Percentiles rank a stretch among this genome's conserved stretches.
phyloP scores from a whole-genome alignment of 1,140 invertebrate species.

The Sitophilus oryzae region DNA sequence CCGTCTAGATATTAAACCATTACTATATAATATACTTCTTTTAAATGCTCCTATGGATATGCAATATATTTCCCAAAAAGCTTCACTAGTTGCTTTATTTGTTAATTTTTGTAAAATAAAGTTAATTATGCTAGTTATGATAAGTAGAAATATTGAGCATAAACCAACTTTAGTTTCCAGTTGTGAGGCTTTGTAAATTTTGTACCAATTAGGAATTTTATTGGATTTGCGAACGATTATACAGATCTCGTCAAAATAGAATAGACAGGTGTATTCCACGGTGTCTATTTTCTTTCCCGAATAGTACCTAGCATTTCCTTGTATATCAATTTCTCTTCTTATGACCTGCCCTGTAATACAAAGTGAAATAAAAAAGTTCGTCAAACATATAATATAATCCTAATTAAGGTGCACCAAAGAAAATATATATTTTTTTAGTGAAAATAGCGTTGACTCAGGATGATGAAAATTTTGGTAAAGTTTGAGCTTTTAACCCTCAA shows the following conservation, averaged over 20 bases:
- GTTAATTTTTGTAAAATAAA: constrained; percentile 4
- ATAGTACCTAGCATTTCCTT: constrained; percentile 15
- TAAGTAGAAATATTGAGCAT: neutral
- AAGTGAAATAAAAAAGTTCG: too few relatives aligned
- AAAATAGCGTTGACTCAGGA: too few relatives aligned
- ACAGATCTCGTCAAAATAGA: constrained; percentile 18
- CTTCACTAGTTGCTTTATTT: too few relatives aligned
- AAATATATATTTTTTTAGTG: too few relatives aligned
- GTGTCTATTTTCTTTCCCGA: neutral
- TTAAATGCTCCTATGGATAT: constrained; percentile 1
- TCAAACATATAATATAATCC: too few relatives aligned
- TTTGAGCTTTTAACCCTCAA: too few relatives aligned
- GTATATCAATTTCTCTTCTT: constrained; percentile 10
- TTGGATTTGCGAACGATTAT: constrained; percentile 16
- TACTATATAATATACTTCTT: too few relatives aligned
- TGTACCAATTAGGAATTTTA: constrained; percentile 19
- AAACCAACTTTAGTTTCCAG: constrained; percentile 2
- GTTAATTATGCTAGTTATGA: constrained; percentile 9
- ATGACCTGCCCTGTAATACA: too few relatives aligned
- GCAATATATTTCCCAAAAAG: neutral
- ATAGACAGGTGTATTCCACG: constrained; percentile 11
- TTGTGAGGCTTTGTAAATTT: constrained; percentile 1
- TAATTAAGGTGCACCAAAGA: too few relatives aligned
- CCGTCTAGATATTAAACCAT: constrained; percentile 1
- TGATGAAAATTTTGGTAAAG: too few relatives aligned